Base-by-base conservation (phyloP, 1,140 invertebrate genomes). In the Adoxophyes honmai region DNA sequence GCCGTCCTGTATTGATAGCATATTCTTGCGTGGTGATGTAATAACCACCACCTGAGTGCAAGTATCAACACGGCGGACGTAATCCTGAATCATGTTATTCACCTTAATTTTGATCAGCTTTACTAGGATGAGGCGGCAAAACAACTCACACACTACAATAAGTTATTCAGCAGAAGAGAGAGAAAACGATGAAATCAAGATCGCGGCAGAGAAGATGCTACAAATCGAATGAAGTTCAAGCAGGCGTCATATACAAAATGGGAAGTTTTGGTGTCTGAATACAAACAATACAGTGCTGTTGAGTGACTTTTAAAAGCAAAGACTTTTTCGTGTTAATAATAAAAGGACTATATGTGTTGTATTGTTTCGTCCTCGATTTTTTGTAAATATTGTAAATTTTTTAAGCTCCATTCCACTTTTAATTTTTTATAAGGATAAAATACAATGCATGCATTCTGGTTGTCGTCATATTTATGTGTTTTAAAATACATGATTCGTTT, bases 11-110 rank as follows among this genome's bases (percentile, higher is more conserved):
- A 70, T 64, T 75, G 68, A 68, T 81, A 72, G 69, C 68, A 59
- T 80, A 60, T 76, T 73, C 72, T 74, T 86, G 85, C 70, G 83
- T 78, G 71, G 73, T 88, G 37, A 86, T 88, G 81, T 88, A 79
- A 83, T 39, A 34, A 35, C 62, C 67, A 62, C 55, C 62, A 71
- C 59, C 60, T 11, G 16, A 1, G 66, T 70, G 62, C 62, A 75
- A 68, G 65, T 67, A 62, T 62, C 64, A 59, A 66, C 59, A 60
- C 51, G 28, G 51, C 28, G 61, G 52, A 52, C 58, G 64, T 66
- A 48, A 34, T 70, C 64, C 58, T 63, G 59, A 48, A 62, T 65
- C 62, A 71, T 57, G 63, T 66, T 59, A 61, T 68, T 64, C 61
- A 66, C 64, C 61, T 77, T 68, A 69, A 34, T 78, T 70, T 75